These are phyloP conservation scores for Melozone crissalis DNA, from an alignment of 2,113 vertebrate genomes.

Conservation along the genomic window DNA sequence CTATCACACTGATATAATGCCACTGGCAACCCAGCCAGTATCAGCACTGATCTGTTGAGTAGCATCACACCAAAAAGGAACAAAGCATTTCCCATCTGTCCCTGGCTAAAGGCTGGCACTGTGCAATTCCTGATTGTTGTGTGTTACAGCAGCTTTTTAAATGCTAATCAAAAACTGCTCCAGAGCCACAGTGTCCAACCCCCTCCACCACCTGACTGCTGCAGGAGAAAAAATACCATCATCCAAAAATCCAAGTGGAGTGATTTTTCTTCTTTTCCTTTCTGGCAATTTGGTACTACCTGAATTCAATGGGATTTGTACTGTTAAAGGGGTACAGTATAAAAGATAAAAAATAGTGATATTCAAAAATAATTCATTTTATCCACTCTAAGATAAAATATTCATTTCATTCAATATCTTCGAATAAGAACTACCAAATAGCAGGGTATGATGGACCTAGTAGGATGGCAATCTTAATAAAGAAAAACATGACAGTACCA, in stretches of 20 bases:
- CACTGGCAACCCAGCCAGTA: neutral
- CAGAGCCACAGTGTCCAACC: neutral
- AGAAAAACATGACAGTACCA: neutral
- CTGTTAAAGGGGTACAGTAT: neutral
- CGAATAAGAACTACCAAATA: neutral
- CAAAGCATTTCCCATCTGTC: neutral
- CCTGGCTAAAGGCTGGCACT: neutral
- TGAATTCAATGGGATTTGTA: neutral
- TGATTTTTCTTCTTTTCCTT: neutral
- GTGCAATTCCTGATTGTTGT: neutral
- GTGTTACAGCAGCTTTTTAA: neutral
- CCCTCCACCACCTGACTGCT: neutral
- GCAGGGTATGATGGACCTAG: neutral
- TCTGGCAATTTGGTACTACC: neutral
- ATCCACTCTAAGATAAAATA: neutral
- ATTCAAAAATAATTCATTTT: neutral
- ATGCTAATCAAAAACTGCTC: neutral
- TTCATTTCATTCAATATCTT: neutral
- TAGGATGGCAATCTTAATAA: neutral
- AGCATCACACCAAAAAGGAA: neutral
- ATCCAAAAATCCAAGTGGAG: neutral
- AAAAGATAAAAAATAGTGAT: neutral
- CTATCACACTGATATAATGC: neutral
- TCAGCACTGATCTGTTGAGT: neutral
- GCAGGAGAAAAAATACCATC: neutral